These are phyloP conservation scores for Tiaroga cobitis DNA, from an alignment of 2,797 vertebrate species.

Conservation along the genomic window DNA sequence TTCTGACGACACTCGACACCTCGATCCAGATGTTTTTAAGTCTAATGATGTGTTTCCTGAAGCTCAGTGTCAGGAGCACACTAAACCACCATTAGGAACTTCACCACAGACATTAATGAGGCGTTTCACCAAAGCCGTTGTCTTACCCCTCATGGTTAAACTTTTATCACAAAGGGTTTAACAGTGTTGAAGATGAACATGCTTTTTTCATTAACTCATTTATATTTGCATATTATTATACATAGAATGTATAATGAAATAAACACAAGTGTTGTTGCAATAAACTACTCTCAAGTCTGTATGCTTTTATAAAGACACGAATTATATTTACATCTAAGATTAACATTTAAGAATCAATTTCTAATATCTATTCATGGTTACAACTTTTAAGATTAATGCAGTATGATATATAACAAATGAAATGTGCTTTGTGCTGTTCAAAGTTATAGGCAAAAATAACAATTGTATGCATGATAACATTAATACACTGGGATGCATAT, in stretches of 20 bases:
- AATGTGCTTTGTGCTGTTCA: background rate
- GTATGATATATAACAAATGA: background rate
- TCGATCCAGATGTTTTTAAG: constrained; percentile 40
- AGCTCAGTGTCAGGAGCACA: background rate
- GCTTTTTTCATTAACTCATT: too few species aligned
- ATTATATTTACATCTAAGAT: too few species aligned
- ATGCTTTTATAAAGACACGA: background rate
- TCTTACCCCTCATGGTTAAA: background rate
- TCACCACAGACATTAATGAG: constrained; percentile 15
- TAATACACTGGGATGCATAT: background rate
- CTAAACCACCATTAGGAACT: constrained; percentile 26
- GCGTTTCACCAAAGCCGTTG: background rate
- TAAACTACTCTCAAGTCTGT: background rate
- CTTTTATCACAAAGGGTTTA: background rate
- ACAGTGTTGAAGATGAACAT: background rate
- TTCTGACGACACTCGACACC: constrained; percentile 15
- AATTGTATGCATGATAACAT: background rate
- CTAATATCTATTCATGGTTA: background rate
- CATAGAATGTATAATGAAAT: too few species aligned
- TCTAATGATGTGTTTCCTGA: constrained; percentile 33
- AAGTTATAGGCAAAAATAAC: background rate
- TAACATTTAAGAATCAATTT: too few species aligned
- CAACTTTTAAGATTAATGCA: background rate
- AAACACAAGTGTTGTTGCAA: too few species aligned
- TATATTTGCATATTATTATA: background rate